These are phyloP conservation scores for Anarrhichthys ocellatus DNA, from an alignment of 2,113 vertebrate species.

Conservation along the genomic window DNA sequence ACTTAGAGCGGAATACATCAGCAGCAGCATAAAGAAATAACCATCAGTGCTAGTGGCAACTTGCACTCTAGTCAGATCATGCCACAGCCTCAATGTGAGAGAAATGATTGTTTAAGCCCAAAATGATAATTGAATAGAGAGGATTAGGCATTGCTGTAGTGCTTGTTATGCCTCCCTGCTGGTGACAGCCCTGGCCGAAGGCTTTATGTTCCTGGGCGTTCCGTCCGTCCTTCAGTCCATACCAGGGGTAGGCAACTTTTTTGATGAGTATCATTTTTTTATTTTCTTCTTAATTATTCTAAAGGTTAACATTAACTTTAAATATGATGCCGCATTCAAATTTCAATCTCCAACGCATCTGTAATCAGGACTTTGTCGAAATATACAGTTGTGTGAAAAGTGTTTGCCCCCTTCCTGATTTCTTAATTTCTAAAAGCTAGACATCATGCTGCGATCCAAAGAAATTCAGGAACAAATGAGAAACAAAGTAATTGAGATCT, in stretches of 20 bases:
- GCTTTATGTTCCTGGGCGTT: not conserved
- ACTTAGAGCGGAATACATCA: slow-evolving; percentile 35
- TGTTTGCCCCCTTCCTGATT: too few relatives aligned
- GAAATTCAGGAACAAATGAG: too few relatives aligned
- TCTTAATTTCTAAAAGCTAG: too few relatives aligned
- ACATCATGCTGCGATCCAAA: too few relatives aligned
- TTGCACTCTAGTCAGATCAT: slow-evolving; percentile 1
- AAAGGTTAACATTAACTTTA: too few relatives aligned
- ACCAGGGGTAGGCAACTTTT: not conserved
- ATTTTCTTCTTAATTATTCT: too few relatives aligned
- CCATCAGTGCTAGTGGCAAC: slow-evolving; percentile 14
- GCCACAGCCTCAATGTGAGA: not conserved
- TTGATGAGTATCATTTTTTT: too few relatives aligned
- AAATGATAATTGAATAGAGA: not conserved
- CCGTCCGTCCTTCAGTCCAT: not conserved
- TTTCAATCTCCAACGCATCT: too few relatives aligned
- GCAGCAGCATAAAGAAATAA: slow-evolving; percentile 9
- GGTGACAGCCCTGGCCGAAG: not conserved
- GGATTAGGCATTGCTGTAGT: not conserved
- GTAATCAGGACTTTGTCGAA: too few relatives aligned
- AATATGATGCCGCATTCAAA: too few relatives aligned
- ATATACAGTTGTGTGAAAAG: too few relatives aligned
- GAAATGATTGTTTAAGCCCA: not conserved
- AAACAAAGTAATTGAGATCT: too few relatives aligned
- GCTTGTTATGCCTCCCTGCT: not conserved